A percentile compares a stretch with the other conserved stretches of the same genome.
These are phyloP conservation scores for Saxidomus purpurata DNA, from an alignment of 1,140 invertebrate species.

Conservation along the genomic window DNA sequence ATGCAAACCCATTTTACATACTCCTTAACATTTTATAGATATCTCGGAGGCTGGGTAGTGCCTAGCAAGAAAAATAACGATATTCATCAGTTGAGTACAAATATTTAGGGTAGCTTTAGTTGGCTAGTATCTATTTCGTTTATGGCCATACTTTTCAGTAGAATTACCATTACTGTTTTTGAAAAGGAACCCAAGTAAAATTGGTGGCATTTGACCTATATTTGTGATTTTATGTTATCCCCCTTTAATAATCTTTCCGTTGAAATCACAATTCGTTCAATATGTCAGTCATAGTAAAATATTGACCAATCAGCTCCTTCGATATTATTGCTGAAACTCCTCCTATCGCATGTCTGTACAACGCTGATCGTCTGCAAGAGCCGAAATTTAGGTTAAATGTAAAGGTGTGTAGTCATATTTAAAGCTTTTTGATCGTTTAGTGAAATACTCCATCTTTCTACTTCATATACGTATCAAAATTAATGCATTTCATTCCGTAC, in stretches of 20 bases:
- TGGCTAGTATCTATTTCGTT: too few relatives aligned
- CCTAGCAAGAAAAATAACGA: too few relatives aligned
- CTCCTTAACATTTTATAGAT: too few relatives aligned
- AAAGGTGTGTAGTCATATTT: neutral
- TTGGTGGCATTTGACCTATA: neutral
- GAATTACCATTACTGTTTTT: too few relatives aligned
- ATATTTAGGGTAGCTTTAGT: too few relatives aligned
- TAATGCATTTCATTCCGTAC: neutral
- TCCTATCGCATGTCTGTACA: constrained; percentile 55
- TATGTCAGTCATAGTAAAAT: constrained; percentile 32
- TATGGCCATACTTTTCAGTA: too few relatives aligned
- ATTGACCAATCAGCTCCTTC: constrained; percentile 35
- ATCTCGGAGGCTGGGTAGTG: too few relatives aligned
- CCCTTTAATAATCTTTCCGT: constrained; percentile 1
- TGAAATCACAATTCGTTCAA: neutral
- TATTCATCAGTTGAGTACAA: too few relatives aligned
- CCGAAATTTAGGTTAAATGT: neutral
- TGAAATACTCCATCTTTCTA: neutral
- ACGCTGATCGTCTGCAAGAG: constrained; percentile 26
- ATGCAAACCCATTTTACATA: too few relatives aligned
- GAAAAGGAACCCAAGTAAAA: too few relatives aligned
- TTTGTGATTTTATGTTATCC: neutral
- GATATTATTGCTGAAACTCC: constrained; percentile 8
- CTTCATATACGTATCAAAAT: neutral
- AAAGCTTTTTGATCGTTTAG: neutral